Evolutionary conservation across 2,888 invertebrate species (phyloP).

Genomic region (Zootermopsis nevadensis): DNA sequence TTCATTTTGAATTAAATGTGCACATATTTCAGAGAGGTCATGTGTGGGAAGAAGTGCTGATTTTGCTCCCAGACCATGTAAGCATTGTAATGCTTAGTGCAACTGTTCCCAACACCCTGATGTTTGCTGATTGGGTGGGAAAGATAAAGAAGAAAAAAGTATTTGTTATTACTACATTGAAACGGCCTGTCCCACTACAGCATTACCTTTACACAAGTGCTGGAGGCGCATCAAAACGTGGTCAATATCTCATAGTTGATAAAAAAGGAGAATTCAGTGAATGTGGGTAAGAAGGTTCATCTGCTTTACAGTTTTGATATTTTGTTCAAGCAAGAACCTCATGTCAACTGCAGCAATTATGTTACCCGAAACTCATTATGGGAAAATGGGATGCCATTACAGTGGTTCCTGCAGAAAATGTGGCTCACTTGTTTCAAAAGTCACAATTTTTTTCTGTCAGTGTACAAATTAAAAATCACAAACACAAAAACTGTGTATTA

Average conservation of each 20-base stretch:
- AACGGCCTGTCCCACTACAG: slow-evolving; percentile 94
- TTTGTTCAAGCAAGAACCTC: too few species aligned
- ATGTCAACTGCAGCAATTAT: too few species aligned
- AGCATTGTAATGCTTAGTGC: slow-evolving; percentile 97
- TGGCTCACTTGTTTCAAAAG: too few species aligned
- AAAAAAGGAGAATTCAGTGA: slow-evolving; percentile 78
- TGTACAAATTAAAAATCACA: too few species aligned
- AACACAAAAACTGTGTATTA: too few species aligned
- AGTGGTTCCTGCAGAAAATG: too few species aligned
- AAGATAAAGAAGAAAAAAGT: slow-evolving; percentile 85
- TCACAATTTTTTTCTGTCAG: too few species aligned
- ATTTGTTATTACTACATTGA: slow-evolving; percentile 92
- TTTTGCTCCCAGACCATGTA: slow-evolving; percentile 93
- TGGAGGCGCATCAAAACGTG: slow-evolving; percentile 73
- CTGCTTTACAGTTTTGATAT: too few species aligned
- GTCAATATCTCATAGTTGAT: slow-evolving; percentile 84
- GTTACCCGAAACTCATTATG: too few species aligned
- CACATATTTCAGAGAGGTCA: slow-evolving; percentile 80
- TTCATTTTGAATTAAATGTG: not conserved
- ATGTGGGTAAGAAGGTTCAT: slow-evolving; percentile 66
- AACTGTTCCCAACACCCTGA: slow-evolving; percentile 96
- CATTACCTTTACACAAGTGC: slow-evolving; percentile 91
- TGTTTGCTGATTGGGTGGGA: slow-evolving; percentile 96
- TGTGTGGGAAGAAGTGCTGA: slow-evolving; percentile 99
- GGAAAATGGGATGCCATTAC: too few species aligned